Base-by-base conservation (phyloP, 2,113 vertebrate species). In the Stercorarius parasiticus region DNA sequence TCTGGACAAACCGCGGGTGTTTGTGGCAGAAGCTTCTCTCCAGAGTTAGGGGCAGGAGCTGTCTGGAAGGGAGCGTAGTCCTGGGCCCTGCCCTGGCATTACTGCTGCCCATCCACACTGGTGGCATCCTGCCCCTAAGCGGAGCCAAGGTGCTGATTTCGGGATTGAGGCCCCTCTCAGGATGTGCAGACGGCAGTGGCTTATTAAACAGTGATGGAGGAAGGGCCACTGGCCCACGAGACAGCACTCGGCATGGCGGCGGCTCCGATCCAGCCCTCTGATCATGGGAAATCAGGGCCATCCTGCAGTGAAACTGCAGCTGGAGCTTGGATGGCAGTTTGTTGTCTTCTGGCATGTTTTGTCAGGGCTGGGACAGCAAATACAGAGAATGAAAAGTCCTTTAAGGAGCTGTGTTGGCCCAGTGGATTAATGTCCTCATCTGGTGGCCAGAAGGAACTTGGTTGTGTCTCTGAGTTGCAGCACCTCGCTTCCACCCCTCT, bases 231-330 rank as follows among this genome's bases (percentile, higher is more conserved):
- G 36, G 20, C 15, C 77, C 42, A 26, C 8, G 15, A 1, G 20
- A 42, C 78, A 50, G 34, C 6, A 2, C 47, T 69, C 2, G 0
- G 29, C 32, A 5, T 1, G 1, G n/a, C 0, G 3, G 47, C 1
- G 0, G 25, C 78, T 91, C 1, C 2, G 18, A 69, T 66, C 38
- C 30, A 86, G 15, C 42, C 47, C 3, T 61, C 19, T 53, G 50
- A 30, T 82, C 12, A 1, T 45, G 49, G 34, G 36, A 67, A 82
- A 58, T 40, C 2, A 3, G 36, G n/a, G 3, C 52, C 4, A 15
- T 88, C 34, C 49, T 90, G 74, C 55, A 62, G 53, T 13, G 16
- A 50, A 89, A 64, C 55, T 82, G 77, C 30, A 79, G 34, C 55
- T 88, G 83, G 53, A 73, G 40, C 29, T 92, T 58, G n/a, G 70